A percentile compares a stretch with the other conserved stretches of the same genome.
These are phyloP conservation scores for Heterodera carotae DNA, from an alignment of 1,140 invertebrate species.

Conservation along the genomic window DNA sequence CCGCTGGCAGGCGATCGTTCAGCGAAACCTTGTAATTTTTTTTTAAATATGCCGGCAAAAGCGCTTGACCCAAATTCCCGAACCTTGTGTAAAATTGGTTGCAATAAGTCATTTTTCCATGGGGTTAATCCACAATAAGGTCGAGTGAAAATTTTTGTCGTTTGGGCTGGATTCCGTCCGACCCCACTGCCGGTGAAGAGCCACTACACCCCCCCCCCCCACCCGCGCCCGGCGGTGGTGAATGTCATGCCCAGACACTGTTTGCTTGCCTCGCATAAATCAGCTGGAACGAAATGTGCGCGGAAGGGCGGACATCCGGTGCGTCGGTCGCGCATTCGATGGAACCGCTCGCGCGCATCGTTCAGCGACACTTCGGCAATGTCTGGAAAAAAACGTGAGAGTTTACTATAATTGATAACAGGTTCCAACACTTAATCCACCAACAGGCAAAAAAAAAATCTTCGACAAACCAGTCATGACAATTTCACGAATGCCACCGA, in stretches of 20 bases:
- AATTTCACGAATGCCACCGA: constrained; percentile 79
- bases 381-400: constrained; percentile 73
- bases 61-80: too few species aligned
- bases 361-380: constrained; percentile 88
- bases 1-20: not conserved
- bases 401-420: constrained; percentile 13
- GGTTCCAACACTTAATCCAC: not conserved
- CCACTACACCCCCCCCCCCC: too few species aligned
- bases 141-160: too few species aligned
- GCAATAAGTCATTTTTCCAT: too few species aligned
- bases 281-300: constrained; percentile 88
- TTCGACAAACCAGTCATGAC: constrained; percentile 75
- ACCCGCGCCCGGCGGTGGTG: too few species aligned
- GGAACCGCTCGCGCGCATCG: constrained; percentile 73
- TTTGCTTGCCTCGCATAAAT: constrained; percentile 71
- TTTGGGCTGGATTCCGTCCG: too few species aligned
- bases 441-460: constrained; percentile 54
- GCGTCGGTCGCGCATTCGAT: constrained; percentile 66
- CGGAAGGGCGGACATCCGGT: constrained; percentile 70
- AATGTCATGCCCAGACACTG: too few species aligned
- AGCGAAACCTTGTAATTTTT: constrained; percentile 28
- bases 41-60: too few species aligned
- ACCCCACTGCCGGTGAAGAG: too few species aligned
- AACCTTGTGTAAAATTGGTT: too few species aligned
- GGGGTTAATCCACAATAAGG: too few species aligned